A percentile compares a stretch with the other conserved stretches of the same genome.
Conservation (phyloP, 2,113 vertebrate genomes). For the Tursiops truncatus region DNA sequence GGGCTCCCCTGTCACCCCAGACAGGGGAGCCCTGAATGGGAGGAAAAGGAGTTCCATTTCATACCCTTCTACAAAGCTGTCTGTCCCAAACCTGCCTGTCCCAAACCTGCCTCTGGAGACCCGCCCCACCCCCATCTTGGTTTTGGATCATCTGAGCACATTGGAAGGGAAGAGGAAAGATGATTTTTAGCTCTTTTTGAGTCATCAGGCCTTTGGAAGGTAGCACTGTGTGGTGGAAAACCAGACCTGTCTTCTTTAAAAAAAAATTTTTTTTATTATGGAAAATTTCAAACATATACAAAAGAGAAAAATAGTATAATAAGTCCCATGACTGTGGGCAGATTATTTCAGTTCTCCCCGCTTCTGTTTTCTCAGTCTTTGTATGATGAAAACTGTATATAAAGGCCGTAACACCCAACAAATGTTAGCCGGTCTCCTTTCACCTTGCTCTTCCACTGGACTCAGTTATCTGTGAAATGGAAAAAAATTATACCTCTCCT, state of each 20-base stretch:
- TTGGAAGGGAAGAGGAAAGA: neutral
- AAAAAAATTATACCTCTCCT: neutral
- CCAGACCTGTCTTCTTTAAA: neutral
- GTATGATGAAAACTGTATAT: slow-evolving; percentile 46
- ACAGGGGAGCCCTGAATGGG: neutral
- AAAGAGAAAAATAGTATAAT: slow-evolving; percentile 26
- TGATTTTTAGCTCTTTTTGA: slow-evolving; percentile 36
- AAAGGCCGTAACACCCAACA: neutral
- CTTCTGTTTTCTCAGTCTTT: slow-evolving; percentile 41
- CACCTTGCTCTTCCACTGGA: neutral
- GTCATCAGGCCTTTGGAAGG: neutral
- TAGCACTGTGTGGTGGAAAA: neutral
- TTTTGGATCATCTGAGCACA: slow-evolving; percentile 1
- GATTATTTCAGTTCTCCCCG: slow-evolving; percentile 45
- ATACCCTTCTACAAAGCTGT: slow-evolving; percentile 2
- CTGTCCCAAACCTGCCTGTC: neutral
- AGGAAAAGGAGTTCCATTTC: neutral
- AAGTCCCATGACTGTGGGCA: slow-evolving; percentile 5
- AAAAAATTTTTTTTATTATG: neutral
- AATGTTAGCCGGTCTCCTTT: slow-evolving; percentile 29
- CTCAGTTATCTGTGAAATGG: slow-evolving; percentile 45
- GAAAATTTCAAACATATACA: slow-evolving; percentile 48
- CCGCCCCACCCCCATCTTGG: neutral
- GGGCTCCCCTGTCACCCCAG: neutral
- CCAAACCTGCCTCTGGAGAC: neutral